phyloP scores from a whole-genome alignment of 2,113 vertebrate species.

The Nibea coibor region DNA sequence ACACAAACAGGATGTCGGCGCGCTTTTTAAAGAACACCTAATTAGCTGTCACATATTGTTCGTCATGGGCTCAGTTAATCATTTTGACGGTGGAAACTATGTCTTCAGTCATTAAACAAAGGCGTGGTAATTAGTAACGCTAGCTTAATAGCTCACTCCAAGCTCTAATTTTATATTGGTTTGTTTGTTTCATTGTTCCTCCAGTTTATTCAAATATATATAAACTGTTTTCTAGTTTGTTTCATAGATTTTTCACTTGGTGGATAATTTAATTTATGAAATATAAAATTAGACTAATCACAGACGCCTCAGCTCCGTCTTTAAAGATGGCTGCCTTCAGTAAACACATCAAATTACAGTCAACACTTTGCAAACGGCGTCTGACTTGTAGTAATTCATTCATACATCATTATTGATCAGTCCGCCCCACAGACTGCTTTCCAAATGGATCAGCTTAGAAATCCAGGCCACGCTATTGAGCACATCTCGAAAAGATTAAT shows the following conservation, averaged over 20 bases:
- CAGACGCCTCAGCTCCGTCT: not conserved
- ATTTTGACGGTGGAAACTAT: constrained; percentile 43
- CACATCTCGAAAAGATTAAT: not conserved
- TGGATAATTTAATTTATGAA: not conserved
- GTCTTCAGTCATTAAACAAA: constrained; percentile 46
- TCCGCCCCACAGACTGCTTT: not conserved
- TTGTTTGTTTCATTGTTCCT: not conserved
- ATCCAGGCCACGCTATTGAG: not conserved
- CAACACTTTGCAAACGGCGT: not conserved
- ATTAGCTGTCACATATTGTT: constrained; percentile 61
- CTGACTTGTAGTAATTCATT: constrained; percentile 3
- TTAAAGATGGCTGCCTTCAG: not conserved
- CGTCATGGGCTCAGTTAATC: constrained; percentile 57
- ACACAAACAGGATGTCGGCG: constrained; percentile 27
- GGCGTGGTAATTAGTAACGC: constrained; percentile 37
- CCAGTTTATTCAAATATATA: not conserved
- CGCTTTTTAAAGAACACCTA: constrained; percentile 48
- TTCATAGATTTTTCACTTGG: no score
- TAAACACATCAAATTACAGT: constrained; percentile 3
- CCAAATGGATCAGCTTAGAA: not conserved
- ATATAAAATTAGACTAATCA: not conserved
- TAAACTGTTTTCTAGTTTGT: not conserved
- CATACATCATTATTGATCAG: constrained; percentile 10
- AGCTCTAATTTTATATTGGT: constrained; percentile 3
- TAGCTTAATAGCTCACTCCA: constrained; percentile 33